Base-by-base conservation (phyloP, 2,797 vertebrate genomes). In the Sebastes aleutianus region DNA sequence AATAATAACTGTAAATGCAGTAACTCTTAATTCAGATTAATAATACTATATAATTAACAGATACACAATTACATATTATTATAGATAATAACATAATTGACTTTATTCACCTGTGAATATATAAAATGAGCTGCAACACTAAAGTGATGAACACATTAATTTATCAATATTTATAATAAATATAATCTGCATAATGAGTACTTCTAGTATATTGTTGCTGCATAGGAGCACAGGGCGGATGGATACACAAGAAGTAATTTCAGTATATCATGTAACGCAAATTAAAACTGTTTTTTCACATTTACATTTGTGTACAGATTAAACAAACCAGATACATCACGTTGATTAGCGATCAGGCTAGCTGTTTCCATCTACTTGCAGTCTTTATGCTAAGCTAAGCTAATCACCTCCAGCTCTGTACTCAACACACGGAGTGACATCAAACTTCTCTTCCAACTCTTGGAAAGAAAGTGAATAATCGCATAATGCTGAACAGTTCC, bases 351-450 rank as follows among this genome's bases (percentile, higher is more conserved):
- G 57, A 39, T 36, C 61, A 65, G 9, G 62, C 63, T 66, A 43
- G n/a, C 64, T 1, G 61, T 63, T 74, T 34, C 59, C 59, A 47
- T 31, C 50, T 18, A 29, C 11, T 54, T 67, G 29, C 64, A 54
- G 56, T 34, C 69, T 64, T 65, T 54, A 73, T 73, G 62, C 69
- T 72, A 72, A 59, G 61, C 36, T 77, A 70, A 18, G 63, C 74
- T 74, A 74, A 74, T 36, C 4, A 9, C 47, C 47, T 50, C 47
- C 47, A 0, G 18, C 47, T 50, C 47, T 47, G 43, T 47, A 43
- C 39, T 43, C 39, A 16, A 43, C 43, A 47, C 43, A 47, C 39
- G 13, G 39, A 43, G 39, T 43, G 39, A 43, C 39, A 43, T 43
- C 39, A 14, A 43, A 16, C 43, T 47, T 47, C 14, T 47, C 43